Conservation (phyloP, 2,888 invertebrate species). For the Lacanobia oleracea region DNA sequence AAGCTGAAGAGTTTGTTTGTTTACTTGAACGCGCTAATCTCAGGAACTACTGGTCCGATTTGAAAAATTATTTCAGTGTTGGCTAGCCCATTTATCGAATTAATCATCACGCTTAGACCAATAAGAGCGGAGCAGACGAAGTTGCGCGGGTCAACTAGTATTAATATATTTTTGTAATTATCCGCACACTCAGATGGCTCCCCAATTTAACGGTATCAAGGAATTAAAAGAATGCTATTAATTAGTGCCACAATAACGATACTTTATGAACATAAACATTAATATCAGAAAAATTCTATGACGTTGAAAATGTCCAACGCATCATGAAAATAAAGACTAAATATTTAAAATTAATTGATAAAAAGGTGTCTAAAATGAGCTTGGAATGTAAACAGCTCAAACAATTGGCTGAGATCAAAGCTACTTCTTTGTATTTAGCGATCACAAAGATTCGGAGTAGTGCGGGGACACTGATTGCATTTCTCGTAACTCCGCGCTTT, state of each 20-base stretch:
- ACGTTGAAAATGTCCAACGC: not conserved
- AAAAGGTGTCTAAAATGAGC: not conserved
- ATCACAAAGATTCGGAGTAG: constrained; percentile 41
- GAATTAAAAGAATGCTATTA: not conserved
- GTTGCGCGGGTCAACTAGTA: too few species aligned
- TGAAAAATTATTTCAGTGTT: too few species aligned
- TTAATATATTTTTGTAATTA: not conserved
- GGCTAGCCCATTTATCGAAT: too few species aligned
- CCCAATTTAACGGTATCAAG: not conserved
- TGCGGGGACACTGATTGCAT: constrained; percentile 57
- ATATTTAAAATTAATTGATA: not conserved
- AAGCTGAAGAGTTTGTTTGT: too few species aligned
- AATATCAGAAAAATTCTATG: not conserved
- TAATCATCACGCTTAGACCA: too few species aligned
- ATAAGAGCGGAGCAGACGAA: too few species aligned
- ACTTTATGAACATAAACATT: not conserved
- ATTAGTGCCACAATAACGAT: not conserved
- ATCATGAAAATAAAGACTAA: not conserved
- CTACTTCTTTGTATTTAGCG: constrained; percentile 15
- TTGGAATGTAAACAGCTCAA: constrained; percentile 1
- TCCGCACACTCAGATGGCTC: not conserved
- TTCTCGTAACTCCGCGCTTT: constrained; percentile 38
- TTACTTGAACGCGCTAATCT: too few species aligned
- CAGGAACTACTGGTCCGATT: too few species aligned
- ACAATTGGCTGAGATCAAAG: constrained; percentile 16